Evolutionary conservation across 2,888 invertebrate species (phyloP), one percentile per base, ranked within the genome.

Genomic region (Notocelia uddmanniana): DNA sequence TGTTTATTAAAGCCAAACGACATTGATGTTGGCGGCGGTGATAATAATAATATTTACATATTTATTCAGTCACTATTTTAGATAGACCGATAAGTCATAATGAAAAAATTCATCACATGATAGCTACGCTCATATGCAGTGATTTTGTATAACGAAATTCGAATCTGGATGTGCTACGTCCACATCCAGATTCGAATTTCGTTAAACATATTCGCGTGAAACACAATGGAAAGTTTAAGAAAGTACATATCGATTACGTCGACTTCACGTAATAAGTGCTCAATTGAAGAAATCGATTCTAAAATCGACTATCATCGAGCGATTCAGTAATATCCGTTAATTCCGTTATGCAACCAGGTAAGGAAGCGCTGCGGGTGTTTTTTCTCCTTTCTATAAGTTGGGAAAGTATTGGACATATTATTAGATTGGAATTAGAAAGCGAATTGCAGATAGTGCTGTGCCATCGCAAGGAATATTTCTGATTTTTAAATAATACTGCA

Each of bases 211-310:
- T 63, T 63, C n/a, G 18, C 70, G 3, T 50, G 41, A 66, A 52
- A 66, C 18, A 71, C 71, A 72, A 72, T 62, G 55, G 72, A 72
- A 68, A 72, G 67, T 62, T 68, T 15, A 68, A 60, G 59, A 67
- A 67, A 67, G 66, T 71, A 54, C 52, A 34, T 31, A 34, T 50
- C 37, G 70, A 68, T 72, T 72, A 68, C 72, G 62, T 50, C 37
- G 19, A 58, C 45, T 37, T 48, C 72, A 62, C 62, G 62, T 72
- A 72, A 72, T 67, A 62, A 72, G 71, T 55, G 55, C 55, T 62
- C 45, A 72, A n/a, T 55, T 68, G 59, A 71, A 67, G 66, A 71
- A 68, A 72, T 68, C 67, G 67, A 72, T 55, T 67, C 55, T 37
- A 60, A 55, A 72, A 68, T 72, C 37, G 67, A 67, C 60, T 72